These are phyloP conservation scores for Drosophila lacertosa DNA, from an alignment of 1,140 invertebrate species.

Conservation along the genomic window DNA sequence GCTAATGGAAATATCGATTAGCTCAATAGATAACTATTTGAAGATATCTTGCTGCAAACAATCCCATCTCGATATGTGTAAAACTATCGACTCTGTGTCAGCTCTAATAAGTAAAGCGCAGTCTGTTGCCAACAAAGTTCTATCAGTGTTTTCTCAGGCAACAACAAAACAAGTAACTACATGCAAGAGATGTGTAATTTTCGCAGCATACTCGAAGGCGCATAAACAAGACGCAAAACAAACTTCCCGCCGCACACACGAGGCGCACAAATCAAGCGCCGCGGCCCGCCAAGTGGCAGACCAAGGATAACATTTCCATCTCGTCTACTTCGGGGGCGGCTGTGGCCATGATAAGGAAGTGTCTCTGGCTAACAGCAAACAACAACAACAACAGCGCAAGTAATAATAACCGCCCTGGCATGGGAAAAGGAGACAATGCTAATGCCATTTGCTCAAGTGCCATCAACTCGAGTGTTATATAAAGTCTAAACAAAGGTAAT, in stretches of 20 bases:
- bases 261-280: constrained; percentile 62
- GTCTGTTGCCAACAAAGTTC: background rate
- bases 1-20: too few species aligned
- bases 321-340: constrained; percentile 17
- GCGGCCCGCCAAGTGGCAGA: constrained; percentile 41
- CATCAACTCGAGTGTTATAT: constrained; percentile 67
- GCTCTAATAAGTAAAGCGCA: background rate
- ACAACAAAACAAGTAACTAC: constrained; percentile 19
- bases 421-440: constrained; percentile 58
- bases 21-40: too few species aligned
- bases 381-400: constrained; percentile 12
- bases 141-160: constrained; percentile 14
- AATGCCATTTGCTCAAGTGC: constrained; percentile 73
- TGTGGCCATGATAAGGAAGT: constrained; percentile 58
- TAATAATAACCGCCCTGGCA: constrained; percentile 13
- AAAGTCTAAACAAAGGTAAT: constrained; percentile 79
- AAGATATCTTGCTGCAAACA: too few species aligned
- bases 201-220: constrained; percentile 25
- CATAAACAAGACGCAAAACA: constrained; percentile 26
- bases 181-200: constrained; percentile 34
- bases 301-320: constrained; percentile 54
- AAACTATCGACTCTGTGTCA: background rate
- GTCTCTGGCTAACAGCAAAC: constrained; percentile 38
- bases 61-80: background rate
- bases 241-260: constrained; percentile 16